These are phyloP conservation scores for Hafferia zeledoni DNA, from an alignment of 2,797 vertebrate genomes.

Conservation along the genomic window DNA sequence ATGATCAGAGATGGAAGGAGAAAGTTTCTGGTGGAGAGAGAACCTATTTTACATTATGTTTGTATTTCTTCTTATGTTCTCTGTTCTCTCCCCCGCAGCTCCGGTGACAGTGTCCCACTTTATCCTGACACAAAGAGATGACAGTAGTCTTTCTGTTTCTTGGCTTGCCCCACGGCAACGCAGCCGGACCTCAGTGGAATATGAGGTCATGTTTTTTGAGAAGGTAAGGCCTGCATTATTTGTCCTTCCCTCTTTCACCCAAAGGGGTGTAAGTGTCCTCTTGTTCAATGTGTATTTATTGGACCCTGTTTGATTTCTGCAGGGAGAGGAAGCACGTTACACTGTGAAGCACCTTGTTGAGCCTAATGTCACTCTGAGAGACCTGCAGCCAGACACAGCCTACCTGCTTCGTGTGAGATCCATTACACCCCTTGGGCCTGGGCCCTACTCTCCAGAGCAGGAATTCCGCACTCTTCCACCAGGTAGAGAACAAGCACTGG, in stretches of 20 bases:
- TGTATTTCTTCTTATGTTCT: neutral
- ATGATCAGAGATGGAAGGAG: neutral
- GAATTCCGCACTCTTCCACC: slow-evolving; percentile 78
- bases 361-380: slow-evolving; percentile 75
- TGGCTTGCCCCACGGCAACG: slow-evolving; percentile 64
- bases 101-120: slow-evolving; percentile 67
- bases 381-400: slow-evolving; percentile 78
- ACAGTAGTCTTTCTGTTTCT: slow-evolving; percentile 70
- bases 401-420: slow-evolving; percentile 78
- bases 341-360: slow-evolving; percentile 74
- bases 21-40: neutral
- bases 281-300: neutral
- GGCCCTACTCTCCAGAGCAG: slow-evolving; percentile 77
- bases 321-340: slow-evolving; percentile 78
- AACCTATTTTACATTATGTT: neutral
- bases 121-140: slow-evolving; percentile 63
- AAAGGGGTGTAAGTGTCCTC: neutral
- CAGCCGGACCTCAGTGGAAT: slow-evolving; percentile 62
- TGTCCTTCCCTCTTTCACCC: neutral
- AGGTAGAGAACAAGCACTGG: slow-evolving; percentile 47
- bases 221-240: slow-evolving; percentile 40
- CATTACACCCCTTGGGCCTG: slow-evolving; percentile 73
- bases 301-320: neutral
- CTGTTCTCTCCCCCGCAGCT: slow-evolving; percentile 16
- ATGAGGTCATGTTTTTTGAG: slow-evolving; percentile 73